Conservation (phyloP, 2,797 vertebrate genomes). For the Sparus aurata region DNA sequence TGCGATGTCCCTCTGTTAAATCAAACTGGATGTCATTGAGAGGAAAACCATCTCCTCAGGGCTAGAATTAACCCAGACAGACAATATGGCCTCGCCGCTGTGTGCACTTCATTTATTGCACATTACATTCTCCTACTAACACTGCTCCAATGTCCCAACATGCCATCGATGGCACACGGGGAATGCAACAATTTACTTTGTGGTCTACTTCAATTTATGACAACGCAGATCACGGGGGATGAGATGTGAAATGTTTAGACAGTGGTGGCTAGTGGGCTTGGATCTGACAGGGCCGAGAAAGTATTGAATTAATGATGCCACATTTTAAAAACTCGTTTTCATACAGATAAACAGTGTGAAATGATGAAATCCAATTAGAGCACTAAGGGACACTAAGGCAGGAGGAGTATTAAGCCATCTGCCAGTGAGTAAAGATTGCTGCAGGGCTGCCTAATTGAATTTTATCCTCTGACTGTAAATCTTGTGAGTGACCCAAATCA, state of each 20-base stretch:
- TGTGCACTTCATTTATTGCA: slow-evolving; percentile 66
- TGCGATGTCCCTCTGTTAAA: slow-evolving; percentile 51
- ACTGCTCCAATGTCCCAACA: slow-evolving; percentile 53
- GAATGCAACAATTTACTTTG: slow-evolving; percentile 63
- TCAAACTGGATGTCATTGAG: slow-evolving; percentile 69
- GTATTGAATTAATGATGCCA: slow-evolving; percentile 77
- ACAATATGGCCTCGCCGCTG: slow-evolving; percentile 59
- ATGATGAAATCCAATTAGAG: slow-evolving; percentile 78
- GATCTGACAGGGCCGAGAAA: slow-evolving; percentile 69
- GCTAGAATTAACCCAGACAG: slow-evolving; percentile 70
- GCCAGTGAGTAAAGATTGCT: slow-evolving; percentile 72
- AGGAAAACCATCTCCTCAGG: slow-evolving; percentile 65
- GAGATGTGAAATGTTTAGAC: slow-evolving; percentile 74
- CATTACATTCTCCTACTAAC: slow-evolving; percentile 52
- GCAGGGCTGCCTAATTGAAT: slow-evolving; percentile 80
- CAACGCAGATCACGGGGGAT: slow-evolving; percentile 58
- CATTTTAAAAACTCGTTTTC: slow-evolving; percentile 65
- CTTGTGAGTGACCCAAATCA: slow-evolving; percentile 78
- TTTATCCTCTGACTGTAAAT: slow-evolving; percentile 71
- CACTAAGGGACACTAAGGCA: slow-evolving; percentile 68
- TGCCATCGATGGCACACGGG: slow-evolving; percentile 43
- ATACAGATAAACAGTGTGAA: slow-evolving; percentile 73
- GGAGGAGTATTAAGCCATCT: slow-evolving; percentile 76
- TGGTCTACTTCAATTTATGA: slow-evolving; percentile 71
- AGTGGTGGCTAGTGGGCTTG: slow-evolving; percentile 70